Evolutionary conservation across 2,113 vertebrate species (phyloP), one percentile per base, ranked within the genome.

Genomic region (Austrofundulus limnaeus): DNA sequence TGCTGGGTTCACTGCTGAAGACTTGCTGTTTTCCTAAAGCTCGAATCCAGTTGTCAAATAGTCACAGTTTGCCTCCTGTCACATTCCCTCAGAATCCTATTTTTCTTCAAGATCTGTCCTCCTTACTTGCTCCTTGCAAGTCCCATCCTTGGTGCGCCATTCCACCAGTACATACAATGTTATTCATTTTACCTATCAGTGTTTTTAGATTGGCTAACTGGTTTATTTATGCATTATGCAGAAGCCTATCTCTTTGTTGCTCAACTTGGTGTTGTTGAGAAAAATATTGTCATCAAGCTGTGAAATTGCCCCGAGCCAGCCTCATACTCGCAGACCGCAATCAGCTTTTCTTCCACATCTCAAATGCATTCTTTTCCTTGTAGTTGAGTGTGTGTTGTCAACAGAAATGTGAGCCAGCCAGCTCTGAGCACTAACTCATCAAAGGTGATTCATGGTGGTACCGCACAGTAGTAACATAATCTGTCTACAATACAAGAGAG

Each of bases 351-450:
- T 4, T 23, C 60, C 28, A 54, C 25, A 3, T 62, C 69, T 54
- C 55, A 21, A 60, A 53, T 61, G 62, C 42, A 64, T 54, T 53
- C 52, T 72, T 68, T 50, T 23, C 21, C 19, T 60, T 41, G 41
- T 39, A 48, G 48, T 60, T 61, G 34, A 41, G 5, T 5, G 45
- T 39, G 52, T 64, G 34, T 71, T 80, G 63, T 71, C 65, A 78
- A 74, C 74, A 83, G 87, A 86, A 88, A 90, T 82, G 74, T 55
- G 78, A 89, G 75, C 72, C 80, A 89, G 75, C 72, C 80, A 49
- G 57, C 66, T 43, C 68, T 31, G 47, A 85, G 70, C 68, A 63
- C 71, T 31, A 50, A 48, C 66, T 82, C 82, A 83, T 91, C 86
- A 86, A 83, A 89, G 53, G 55, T 53, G 43, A 85, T 85, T 73